phyloP scores from a whole-genome alignment of 2,888 invertebrate genomes.

The Epinotia bilunana region DNA sequence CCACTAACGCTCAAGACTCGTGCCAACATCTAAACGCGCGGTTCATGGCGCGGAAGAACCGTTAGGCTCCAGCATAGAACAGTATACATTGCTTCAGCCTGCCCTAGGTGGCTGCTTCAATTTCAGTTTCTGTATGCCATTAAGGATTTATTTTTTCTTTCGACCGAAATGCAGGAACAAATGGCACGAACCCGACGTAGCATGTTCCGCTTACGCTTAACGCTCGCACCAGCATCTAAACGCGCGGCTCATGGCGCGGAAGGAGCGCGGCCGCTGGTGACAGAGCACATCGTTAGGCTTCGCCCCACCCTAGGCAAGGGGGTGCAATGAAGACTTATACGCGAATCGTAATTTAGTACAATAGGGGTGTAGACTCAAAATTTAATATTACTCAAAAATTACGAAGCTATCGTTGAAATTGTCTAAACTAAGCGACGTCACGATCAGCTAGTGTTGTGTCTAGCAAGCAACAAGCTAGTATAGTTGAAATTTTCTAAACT shows the following conservation, averaged over 20 bases:
- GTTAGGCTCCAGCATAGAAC: neutral
- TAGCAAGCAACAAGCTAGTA: no score
- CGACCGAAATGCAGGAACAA: no score
- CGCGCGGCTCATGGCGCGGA: conserved; percentile 11
- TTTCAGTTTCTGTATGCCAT: no score
- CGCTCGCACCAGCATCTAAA: neutral
- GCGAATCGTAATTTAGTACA: neutral
- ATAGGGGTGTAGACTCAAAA: neutral
- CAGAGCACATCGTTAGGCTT: conserved; percentile 20
- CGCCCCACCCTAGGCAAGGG: neutral
- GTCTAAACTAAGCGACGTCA: no score
- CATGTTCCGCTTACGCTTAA: neutral
- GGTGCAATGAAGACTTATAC: conserved; percentile 14
- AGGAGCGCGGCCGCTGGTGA: conserved; percentile 13
- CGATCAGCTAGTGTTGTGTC: no score
- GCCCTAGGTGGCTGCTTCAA: neutral
- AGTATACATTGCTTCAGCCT: no score
- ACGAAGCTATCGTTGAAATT: no score
- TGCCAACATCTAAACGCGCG: neutral
- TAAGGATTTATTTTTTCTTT: no score
- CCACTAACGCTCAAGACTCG: neutral
- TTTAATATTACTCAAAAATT: no score
- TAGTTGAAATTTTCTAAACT: no score
- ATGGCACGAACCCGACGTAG: no score
- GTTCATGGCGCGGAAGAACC: conserved; percentile 20